Evolutionary conservation across 2,888 invertebrate genomes (phyloP).

Genomic region (Axea sp.): DNA sequence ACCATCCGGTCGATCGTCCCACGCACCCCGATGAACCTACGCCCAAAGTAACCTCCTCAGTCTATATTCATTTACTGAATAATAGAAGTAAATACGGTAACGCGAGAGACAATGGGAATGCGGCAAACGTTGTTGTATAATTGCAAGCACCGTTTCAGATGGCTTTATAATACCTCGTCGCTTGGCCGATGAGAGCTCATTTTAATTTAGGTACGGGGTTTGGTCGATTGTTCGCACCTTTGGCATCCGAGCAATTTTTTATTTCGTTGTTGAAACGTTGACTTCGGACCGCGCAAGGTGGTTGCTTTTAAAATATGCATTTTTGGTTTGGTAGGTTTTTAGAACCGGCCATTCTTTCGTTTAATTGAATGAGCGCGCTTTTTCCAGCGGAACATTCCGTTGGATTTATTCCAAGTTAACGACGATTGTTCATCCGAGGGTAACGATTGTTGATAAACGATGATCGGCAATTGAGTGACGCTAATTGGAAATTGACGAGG

Average conservation of each 20-base stretch:
- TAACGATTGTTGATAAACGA: slow-evolving; percentile 24
- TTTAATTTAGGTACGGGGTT: neutral
- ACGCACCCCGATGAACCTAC: slow-evolving; percentile 39
- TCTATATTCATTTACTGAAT: slow-evolving; percentile 42
- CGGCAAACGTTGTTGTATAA: slow-evolving; percentile 15
- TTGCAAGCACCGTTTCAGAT: slow-evolving; percentile 5
- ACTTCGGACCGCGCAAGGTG: no score
- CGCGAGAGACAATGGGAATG: slow-evolving; percentile 40
- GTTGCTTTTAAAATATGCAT: no score
- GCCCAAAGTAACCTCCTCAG: slow-evolving; percentile 44
- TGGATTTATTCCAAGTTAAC: slow-evolving; percentile 26
- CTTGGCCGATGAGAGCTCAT: slow-evolving; percentile 14
- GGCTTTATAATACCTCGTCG: slow-evolving; percentile 10
- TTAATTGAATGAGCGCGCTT: slow-evolving; percentile 19
- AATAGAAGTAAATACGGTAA: slow-evolving; percentile 48
- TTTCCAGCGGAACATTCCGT: slow-evolving; percentile 1
- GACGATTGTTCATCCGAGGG: slow-evolving; percentile 31
- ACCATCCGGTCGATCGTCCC: slow-evolving; percentile 55
- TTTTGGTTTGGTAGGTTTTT: no score
- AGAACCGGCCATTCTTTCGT: slow-evolving; percentile 9
- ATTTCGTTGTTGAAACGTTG: no score
- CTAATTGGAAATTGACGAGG: slow-evolving; percentile 10
- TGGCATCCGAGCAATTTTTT: no score
- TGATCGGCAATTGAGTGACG: slow-evolving; percentile 30
- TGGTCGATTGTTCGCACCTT: slow-evolving; percentile 13